Evolutionary conservation across 92 coral and sea anemone species (phyloP), one percentile per base, ranked within the genome.

Genomic region (Porites evermanni): DNA sequence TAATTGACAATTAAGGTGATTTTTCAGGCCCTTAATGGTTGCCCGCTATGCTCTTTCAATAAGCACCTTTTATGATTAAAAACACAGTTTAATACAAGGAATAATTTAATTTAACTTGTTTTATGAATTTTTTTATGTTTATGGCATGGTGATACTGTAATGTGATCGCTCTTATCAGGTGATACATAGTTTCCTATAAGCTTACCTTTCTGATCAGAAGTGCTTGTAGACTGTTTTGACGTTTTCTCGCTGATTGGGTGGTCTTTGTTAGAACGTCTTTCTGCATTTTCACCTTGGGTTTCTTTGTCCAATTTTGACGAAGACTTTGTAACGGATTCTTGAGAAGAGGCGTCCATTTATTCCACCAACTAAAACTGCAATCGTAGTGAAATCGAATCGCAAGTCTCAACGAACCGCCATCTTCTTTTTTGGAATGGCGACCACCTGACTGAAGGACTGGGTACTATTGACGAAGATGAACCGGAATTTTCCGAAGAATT

Each of bases 261-360:
- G 38, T 74, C 67, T 60, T 60, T 8, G 64, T 23, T 6, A 21
- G 23, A 13, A 77, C 21, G 12, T 20, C 23, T 53, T 19, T 8
- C 21, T 1, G 47, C 51, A 38, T 7, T 53, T 12, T 74, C 78
- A 74, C 26, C 63, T 52, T 74, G 32, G 11, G 56, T n/a, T 26
- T 17, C 68, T 77, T 60, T 21, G 13, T 29, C 54, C 1, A 53
- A 12, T 32, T 18, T 54, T 60, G 12, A 19, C 13, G 67, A 7
- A 14, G 19, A 18, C 8, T 20, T 13, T 58, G 80, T 19, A n/a
- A 18, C 53, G 17, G 21, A 26, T 26, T 17, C 6, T 60, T 47
- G 67, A 8, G 80, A 50, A 1, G 68, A 24, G 61, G 12, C 80
- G 5, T 65, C 80, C 80, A 77, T 77, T 63, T 13, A 18, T 13